Conservation (phyloP, 1,140 invertebrate genomes). For the Magallana angulata region DNA sequence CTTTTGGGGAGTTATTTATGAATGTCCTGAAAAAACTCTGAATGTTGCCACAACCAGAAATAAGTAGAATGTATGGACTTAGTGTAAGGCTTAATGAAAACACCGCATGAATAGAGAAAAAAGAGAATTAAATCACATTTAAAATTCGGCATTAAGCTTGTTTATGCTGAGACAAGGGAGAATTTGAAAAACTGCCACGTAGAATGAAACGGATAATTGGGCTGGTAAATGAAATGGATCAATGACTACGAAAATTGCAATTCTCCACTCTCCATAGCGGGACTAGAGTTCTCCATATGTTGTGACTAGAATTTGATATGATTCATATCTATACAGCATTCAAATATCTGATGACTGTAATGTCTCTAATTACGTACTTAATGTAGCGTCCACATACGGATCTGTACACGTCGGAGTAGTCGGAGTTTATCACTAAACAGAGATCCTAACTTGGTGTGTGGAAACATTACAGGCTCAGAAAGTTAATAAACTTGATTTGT, state of each 20-base stretch:
- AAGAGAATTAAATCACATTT: neutral
- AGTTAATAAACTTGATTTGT: too few relatives aligned
- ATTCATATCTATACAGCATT: neutral
- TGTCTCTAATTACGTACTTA: neutral
- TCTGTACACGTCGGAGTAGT: too few relatives aligned
- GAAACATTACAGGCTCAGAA: too few relatives aligned
- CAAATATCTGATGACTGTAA: neutral
- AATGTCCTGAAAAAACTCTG: constrained; percentile 7
- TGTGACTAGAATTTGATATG: neutral
- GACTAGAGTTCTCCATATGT: neutral
- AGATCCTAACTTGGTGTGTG: too few relatives aligned
- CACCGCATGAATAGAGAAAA: neutral
- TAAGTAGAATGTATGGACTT: neutral
- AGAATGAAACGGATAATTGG: neutral
- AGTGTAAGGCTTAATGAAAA: constrained; percentile 1
- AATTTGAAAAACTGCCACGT: constrained; percentile 6
- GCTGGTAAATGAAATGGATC: neutral
- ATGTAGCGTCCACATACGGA: neutral
- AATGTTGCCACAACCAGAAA: neutral
- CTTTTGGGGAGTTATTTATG: neutral
- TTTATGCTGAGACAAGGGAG: neutral
- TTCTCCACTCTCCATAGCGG: neutral
- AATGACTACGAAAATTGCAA: constrained; percentile 13
- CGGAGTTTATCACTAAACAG: too few relatives aligned
- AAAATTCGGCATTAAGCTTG: neutral